phyloP scores from a whole-genome alignment of 2,888 invertebrate species.

The Auanema sp. region DNA sequence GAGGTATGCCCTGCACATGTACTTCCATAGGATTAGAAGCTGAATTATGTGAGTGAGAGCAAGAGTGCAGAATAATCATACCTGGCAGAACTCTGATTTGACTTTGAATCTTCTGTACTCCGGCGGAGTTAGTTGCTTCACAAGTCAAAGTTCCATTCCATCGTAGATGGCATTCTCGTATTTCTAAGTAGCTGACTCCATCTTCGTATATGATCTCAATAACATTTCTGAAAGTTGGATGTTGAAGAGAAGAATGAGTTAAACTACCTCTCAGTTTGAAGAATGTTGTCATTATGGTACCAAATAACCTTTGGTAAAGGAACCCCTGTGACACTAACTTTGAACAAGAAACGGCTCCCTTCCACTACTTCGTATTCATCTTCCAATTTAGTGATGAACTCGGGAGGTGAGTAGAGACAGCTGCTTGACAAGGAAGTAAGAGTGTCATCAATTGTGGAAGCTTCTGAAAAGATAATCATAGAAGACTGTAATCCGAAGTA shows the following conservation, averaged over 20 bases:
- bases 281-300: slow-evolving; percentile 38
- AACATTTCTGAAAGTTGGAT: slow-evolving; percentile 16
- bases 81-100: slow-evolving; percentile 19
- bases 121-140: slow-evolving; percentile 40
- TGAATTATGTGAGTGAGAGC: neutral
- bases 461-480: slow-evolving; percentile 37
- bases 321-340: slow-evolving; percentile 42
- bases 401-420: slow-evolving; percentile 45
- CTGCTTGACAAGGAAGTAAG: slow-evolving; percentile 45
- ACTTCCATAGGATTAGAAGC: slow-evolving; percentile 5
- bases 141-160: slow-evolving; percentile 34
- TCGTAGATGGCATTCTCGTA: slow-evolving; percentile 24
- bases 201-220: slow-evolving; percentile 45
- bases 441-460: slow-evolving; percentile 50
- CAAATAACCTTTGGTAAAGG: slow-evolving; percentile 52
- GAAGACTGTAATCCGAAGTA: neutral
- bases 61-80: neutral
- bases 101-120: slow-evolving; percentile 24
- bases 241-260: neutral
- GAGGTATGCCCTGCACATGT: slow-evolving; percentile 17
- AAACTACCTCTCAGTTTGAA: slow-evolving; percentile 31
- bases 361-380: slow-evolving; percentile 29
- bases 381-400: slow-evolving; percentile 36
- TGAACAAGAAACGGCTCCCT: slow-evolving; percentile 29
- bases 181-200: slow-evolving; percentile 34